A percentile compares a stretch with the other conserved stretches of the same genome.
phyloP scores from a whole-genome alignment of 1,140 invertebrate species.

The Drosophila yakuba region DNA sequence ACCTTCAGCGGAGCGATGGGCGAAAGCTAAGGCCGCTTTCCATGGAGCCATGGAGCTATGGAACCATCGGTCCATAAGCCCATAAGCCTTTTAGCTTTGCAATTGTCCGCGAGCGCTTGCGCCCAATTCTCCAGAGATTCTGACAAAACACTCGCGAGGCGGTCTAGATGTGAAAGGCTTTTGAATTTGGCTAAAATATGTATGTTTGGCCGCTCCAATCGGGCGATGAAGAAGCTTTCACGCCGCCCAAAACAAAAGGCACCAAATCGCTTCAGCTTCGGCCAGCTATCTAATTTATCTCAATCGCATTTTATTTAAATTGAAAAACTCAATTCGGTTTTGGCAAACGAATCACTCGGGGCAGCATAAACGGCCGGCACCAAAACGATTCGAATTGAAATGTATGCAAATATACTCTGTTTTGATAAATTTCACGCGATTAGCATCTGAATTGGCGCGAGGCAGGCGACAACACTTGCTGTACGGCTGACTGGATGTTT shows the following conservation, averaged over 20 bases:
- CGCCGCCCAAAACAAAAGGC: constrained; percentile 60
- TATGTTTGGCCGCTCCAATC: constrained; percentile 18
- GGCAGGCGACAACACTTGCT: constrained; percentile 60
- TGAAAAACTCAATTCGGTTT: constrained; percentile 61
- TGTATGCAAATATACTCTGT: constrained; percentile 62
- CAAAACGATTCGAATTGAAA: constrained; percentile 31
- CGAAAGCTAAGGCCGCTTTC: constrained; percentile 73
- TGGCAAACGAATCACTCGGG: constrained; percentile 45
- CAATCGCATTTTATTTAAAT: constrained; percentile 78
- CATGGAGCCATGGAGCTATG: constrained; percentile 25
- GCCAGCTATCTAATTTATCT: constrained; percentile 68
- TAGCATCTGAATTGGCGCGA: constrained; percentile 70
- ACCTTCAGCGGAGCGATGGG: constrained; percentile 64
- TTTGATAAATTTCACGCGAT: constrained; percentile 75
- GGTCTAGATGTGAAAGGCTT: constrained; percentile 72
- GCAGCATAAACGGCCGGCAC: constrained; percentile 45
- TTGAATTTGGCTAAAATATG: constrained; percentile 65
- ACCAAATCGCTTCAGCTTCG: constrained; percentile 8
- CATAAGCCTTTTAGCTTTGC: constrained; percentile 80
- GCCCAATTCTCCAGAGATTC: constrained; percentile 68
- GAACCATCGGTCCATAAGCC: constrained; percentile 40
- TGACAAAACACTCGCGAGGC: constrained; percentile 59
- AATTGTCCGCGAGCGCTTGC: constrained; percentile 62
- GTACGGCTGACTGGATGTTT: constrained; percentile 11
- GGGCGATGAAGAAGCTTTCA: constrained; percentile 65